phyloP scores from a whole-genome alignment of 2,797 vertebrate genomes.

The Moxostoma hubbsi region DNA sequence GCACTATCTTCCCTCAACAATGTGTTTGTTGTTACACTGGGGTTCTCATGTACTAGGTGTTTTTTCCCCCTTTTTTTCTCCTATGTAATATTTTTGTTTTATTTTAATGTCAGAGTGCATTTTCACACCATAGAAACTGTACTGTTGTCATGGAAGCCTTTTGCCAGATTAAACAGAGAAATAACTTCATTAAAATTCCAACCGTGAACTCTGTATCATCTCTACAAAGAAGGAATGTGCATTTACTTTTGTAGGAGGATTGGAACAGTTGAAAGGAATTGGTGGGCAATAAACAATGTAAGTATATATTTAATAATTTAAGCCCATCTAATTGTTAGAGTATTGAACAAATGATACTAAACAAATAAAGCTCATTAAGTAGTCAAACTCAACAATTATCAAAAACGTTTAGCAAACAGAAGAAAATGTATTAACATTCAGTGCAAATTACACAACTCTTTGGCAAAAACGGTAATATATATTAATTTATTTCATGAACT shows the following conservation, averaged over 20 bases:
- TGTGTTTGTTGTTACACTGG: slow-evolving; percentile 3
- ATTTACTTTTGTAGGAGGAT: slow-evolving; percentile 68
- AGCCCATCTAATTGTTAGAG: background rate
- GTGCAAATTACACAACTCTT: background rate
- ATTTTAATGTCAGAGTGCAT: slow-evolving; percentile 63
- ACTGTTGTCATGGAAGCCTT: slow-evolving; percentile 44
- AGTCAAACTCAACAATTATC: slow-evolving; percentile 2
- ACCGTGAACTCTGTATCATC: slow-evolving; percentile 70
- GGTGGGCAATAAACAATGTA: slow-evolving; percentile 6
- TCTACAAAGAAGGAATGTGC: slow-evolving; percentile 65
- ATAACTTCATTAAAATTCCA: slow-evolving; percentile 77
- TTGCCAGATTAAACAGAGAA: slow-evolving; percentile 44
- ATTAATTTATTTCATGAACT: no score
- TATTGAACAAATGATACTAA: slow-evolving; percentile 1
- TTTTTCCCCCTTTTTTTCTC: background rate
- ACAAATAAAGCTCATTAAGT: background rate
- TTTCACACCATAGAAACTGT: slow-evolving; percentile 60
- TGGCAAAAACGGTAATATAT: no score
- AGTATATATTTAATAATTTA: slow-evolving; percentile 9
- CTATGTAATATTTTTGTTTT: slow-evolving; percentile 45
- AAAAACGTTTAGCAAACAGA: slow-evolving; percentile 4
- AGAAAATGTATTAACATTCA: background rate
- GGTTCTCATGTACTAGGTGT: background rate
- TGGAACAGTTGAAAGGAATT: slow-evolving; percentile 52
- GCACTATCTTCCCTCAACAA: background rate